Evolutionary conservation across 2,888 invertebrate species (phyloP), one percentile per base, ranked within the genome.

Genomic region (Hartigia nigra): DNA sequence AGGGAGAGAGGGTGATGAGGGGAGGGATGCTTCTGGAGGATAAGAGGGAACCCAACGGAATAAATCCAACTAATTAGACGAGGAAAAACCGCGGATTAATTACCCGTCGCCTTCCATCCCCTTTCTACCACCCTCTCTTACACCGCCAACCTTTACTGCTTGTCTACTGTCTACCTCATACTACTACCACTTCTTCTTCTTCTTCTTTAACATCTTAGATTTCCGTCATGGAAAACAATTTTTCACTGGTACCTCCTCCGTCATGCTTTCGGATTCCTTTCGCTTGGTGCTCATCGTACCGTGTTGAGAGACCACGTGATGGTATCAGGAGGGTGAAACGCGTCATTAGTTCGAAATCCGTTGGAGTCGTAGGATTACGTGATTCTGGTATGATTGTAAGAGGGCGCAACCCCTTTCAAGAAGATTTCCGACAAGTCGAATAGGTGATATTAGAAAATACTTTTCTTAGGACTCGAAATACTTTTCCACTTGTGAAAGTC

Each of bases 61-160:
- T 91, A 91, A 91, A 90, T 91, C 89, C 89, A 88, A 90, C 90
- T 90, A 91, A 91, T 91, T 90, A 91, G 90, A 91, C 89, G 88
- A 88, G 90, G 89, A 89, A 91, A 91, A 91, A 90, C 91, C 89
- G 86, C 91, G 90, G 91, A 91, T 91, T 91, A 90, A 91, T 91
- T 91, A 91, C 88, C 89, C 90, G 88, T 86, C 89, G 87, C 88
- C 87, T 87, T 85, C 82, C 82, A 80, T 75, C 77, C 79, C 84
- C 77, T 84, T 84, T 83, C 74, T 76, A 76, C 76, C 55, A 55
- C 23, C 55, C 55, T 72, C 72, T 31, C 72, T 34, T 34, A 32
- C 72, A 31, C 32, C 31, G 3, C 3, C 32, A 12, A 14, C 32
- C 72, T 32, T 4, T 70, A 9, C 31, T 70, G 77, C 77, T 55